A percentile compares a stretch with the other conserved stretches of the same genome.
Conservation (phyloP, 2,888 invertebrate genomes). For the Tenthredo amoena region DNA sequence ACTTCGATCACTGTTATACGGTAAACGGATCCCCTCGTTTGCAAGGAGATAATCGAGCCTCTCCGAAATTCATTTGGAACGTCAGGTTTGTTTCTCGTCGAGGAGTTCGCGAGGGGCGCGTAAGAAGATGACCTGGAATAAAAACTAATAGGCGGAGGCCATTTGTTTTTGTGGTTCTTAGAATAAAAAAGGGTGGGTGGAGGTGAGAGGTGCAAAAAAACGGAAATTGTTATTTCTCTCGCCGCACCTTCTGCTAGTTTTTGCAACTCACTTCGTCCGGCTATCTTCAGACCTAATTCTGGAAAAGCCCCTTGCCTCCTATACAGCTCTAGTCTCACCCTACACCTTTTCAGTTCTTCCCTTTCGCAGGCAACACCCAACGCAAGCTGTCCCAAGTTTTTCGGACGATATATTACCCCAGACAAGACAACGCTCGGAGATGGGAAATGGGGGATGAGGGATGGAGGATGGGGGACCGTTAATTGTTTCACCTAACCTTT, state of each 20-base stretch:
- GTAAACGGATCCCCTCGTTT: constrained; percentile 14
- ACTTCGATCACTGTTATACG: background rate
- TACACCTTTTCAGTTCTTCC: background rate
- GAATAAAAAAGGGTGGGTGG: background rate
- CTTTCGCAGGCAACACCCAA: constrained; percentile 41
- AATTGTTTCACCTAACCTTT: constrained; percentile 59
- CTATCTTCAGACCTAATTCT: constrained; percentile 48
- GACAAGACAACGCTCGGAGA: constrained; percentile 54
- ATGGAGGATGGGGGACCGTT: constrained; percentile 58
- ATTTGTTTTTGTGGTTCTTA: constrained; percentile 47
- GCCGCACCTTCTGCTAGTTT: constrained; percentile 54
- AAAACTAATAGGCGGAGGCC: constrained; percentile 46
- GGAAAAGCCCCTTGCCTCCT: background rate
- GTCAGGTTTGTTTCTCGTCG: constrained; percentile 13
- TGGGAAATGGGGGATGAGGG: background rate
- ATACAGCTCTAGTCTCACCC: constrained; percentile 11
- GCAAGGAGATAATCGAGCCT: constrained; percentile 9
- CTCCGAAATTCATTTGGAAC: constrained; percentile 39
- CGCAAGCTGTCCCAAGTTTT: constrained; percentile 58
- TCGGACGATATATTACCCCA: constrained; percentile 56
- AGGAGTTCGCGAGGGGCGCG: background rate
- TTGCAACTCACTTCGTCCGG: constrained; percentile 51
- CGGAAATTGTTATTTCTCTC: constrained; percentile 59
- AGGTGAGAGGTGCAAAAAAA: constrained; percentile 40
- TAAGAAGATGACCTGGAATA: constrained; percentile 45